These are phyloP conservation scores for Agrotis ipsilon DNA, from an alignment of 2,888 invertebrate genomes.

Conservation along the genomic window DNA sequence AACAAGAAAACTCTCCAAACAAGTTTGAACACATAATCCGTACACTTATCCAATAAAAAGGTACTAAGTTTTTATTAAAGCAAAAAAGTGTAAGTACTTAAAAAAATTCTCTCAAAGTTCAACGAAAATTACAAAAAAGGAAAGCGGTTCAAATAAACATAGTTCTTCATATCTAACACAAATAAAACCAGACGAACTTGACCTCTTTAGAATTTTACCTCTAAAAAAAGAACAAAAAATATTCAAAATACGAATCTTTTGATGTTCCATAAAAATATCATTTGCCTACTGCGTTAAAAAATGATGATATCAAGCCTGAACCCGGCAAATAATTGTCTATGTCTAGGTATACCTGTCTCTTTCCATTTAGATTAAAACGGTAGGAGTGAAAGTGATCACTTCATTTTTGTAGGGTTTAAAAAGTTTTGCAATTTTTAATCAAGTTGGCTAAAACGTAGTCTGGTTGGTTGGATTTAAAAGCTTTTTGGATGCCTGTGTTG, in stretches of 20 bases:
- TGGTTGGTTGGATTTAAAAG: constrained; percentile 13
- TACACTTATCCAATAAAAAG: constrained; percentile 24
- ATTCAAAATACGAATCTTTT: constrained; percentile 32
- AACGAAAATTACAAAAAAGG: constrained; percentile 8
- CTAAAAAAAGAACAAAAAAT: constrained; percentile 8
- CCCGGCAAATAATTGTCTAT: too few relatives aligned
- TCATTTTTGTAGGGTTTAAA: background rate
- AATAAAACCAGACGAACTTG: background rate
- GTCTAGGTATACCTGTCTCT: background rate
- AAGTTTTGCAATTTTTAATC: constrained; percentile 36
- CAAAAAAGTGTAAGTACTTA: constrained; percentile 6
- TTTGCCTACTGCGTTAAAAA: constrained; percentile 10
- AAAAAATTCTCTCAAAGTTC: constrained; percentile 23
- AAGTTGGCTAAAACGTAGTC: constrained; percentile 2
- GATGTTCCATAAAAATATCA: constrained; percentile 12
- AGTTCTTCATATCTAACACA: background rate
- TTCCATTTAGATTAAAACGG: background rate
- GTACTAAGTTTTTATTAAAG: constrained; percentile 15
- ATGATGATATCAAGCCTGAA: background rate
- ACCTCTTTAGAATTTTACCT: constrained; percentile 16
- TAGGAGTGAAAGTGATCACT: constrained; percentile 4
- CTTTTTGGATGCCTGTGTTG: background rate
- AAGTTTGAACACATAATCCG: constrained; percentile 2
- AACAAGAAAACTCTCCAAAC: background rate
- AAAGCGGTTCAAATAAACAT: constrained; percentile 11